Percentiles rank a stretch among this genome's conserved stretches.
Conservation (phyloP, 2,797 vertebrate genomes). For the Takifugu rubripes region DNA sequence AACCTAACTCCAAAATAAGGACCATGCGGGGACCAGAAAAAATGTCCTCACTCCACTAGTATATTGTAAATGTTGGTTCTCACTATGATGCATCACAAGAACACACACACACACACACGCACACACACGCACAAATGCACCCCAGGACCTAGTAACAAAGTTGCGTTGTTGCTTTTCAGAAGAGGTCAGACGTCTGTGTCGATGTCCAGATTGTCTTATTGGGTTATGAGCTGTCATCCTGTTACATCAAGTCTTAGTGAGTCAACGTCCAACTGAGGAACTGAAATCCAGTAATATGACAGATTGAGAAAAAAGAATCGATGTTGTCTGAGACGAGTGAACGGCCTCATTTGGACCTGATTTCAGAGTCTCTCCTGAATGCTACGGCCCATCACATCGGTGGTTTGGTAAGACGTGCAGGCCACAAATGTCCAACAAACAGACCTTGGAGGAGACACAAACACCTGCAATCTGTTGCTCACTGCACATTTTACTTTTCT, state of each 20-base stretch:
- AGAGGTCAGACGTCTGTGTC: constrained; percentile 41
- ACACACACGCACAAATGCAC: constrained; percentile 7
- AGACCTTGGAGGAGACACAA: constrained; percentile 49
- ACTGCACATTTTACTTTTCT: constrained; percentile 7
- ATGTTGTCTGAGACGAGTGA: background rate
- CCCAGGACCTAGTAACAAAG: constrained; percentile 7
- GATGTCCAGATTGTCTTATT: constrained; percentile 18
- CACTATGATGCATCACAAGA: background rate
- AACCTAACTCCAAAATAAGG: too few species aligned
- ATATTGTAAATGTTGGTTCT: too few species aligned
- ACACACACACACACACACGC: background rate
- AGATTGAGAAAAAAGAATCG: background rate
- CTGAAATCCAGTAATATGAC: background rate
- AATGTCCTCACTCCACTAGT: too few species aligned
- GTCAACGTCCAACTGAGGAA: constrained; percentile 23
- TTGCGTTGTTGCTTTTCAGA: constrained; percentile 34
- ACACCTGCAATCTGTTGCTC: constrained; percentile 12
- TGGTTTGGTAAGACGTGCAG: background rate
- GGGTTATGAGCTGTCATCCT: constrained; percentile 3
- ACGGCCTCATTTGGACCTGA: background rate
- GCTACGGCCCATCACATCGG: background rate
- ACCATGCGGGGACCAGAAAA: too few species aligned
- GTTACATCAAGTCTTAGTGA: constrained; percentile 13
- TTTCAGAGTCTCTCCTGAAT: background rate
- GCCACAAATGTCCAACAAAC: constrained; percentile 19